phyloP scores from a whole-genome alignment of 2,888 invertebrate genomes.

The Parnassius apollo region DNA sequence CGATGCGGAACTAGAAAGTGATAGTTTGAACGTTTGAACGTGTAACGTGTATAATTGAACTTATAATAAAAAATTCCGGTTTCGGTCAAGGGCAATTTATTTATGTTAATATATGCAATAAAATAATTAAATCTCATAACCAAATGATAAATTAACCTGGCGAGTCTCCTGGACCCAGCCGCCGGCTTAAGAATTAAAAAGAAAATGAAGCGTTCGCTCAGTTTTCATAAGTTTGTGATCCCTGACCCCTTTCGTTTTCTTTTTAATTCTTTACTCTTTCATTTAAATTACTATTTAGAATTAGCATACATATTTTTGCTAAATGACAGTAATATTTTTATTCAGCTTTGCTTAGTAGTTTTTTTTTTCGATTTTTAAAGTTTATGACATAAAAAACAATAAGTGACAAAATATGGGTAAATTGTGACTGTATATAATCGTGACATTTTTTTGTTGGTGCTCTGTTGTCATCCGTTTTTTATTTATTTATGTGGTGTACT shows the following conservation, averaged over 20 bases:
- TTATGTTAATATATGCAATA: slow-evolving; percentile 4
- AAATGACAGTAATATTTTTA: background rate
- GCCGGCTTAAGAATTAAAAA: slow-evolving; percentile 17
- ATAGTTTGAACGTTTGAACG: too few species aligned
- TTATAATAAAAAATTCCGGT: too few species aligned
- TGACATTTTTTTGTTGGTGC: too few species aligned
- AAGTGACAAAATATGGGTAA: too few species aligned
- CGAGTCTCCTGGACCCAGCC: slow-evolving; percentile 6
- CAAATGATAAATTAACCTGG: slow-evolving; percentile 19
- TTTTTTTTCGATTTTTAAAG: background rate
- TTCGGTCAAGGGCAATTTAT: background rate
- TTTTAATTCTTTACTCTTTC: slow-evolving; percentile 9
- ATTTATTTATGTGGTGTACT: too few species aligned
- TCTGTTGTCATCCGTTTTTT: too few species aligned
- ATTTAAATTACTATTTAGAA: slow-evolving; percentile 19
- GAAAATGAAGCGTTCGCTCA: slow-evolving; percentile 19
- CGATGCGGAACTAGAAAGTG: too few species aligned
- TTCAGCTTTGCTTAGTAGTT: background rate
- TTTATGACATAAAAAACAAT: too few species aligned
- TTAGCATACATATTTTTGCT: slow-evolving; percentile 8
- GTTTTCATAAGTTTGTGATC: slow-evolving; percentile 22
- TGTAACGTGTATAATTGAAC: too few species aligned
- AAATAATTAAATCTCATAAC: slow-evolving; percentile 16
- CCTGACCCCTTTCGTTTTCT: slow-evolving; percentile 12
- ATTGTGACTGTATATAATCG: too few species aligned